Evolutionary conservation across 1,140 invertebrate species (phyloP).

Genomic region (Halesus radiatus): DNA sequence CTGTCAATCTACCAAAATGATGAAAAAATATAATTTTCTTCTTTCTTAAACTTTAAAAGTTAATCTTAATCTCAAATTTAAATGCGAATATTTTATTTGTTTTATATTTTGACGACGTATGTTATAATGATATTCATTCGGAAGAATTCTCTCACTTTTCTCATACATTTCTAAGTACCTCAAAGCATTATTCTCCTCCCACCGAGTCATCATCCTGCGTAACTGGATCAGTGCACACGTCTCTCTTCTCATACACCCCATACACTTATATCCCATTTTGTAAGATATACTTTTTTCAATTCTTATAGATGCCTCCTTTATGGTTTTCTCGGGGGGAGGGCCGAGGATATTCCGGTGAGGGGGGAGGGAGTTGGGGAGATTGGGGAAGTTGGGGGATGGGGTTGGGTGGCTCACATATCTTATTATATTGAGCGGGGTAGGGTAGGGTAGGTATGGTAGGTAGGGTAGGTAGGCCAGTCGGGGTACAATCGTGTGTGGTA

Average conservation of each 20-base stretch:
- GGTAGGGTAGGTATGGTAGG: slow-evolving; percentile 16
- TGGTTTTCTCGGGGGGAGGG: slow-evolving; percentile 22
- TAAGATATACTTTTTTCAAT: slow-evolving; percentile 59
- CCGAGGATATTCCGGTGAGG: slow-evolving; percentile 3
- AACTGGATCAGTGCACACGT: slow-evolving; percentile 57
- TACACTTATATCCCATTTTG: slow-evolving; percentile 57
- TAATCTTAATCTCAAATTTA: too few relatives aligned
- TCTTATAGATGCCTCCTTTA: slow-evolving; percentile 54
- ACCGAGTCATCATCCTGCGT: slow-evolving; percentile 38
- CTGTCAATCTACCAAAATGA: too few relatives aligned
- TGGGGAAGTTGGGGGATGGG: not conserved
- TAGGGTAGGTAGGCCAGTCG: not conserved
- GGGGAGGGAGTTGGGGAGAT: not conserved
- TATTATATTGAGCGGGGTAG: slow-evolving; percentile 53
- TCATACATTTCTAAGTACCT: not conserved
- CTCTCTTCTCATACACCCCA: slow-evolving; percentile 43
- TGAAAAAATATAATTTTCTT: too few relatives aligned
- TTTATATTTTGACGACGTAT: too few relatives aligned
- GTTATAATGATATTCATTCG: too few relatives aligned
- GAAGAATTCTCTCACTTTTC: too few relatives aligned
- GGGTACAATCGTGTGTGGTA: slow-evolving; percentile 52
- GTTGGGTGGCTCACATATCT: slow-evolving; percentile 51
- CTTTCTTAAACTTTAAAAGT: too few relatives aligned
- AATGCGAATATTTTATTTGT: too few relatives aligned
- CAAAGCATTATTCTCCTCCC: not conserved